Base-by-base conservation (phyloP, 2,888 invertebrate genomes). In the Andrena praecox region DNA sequence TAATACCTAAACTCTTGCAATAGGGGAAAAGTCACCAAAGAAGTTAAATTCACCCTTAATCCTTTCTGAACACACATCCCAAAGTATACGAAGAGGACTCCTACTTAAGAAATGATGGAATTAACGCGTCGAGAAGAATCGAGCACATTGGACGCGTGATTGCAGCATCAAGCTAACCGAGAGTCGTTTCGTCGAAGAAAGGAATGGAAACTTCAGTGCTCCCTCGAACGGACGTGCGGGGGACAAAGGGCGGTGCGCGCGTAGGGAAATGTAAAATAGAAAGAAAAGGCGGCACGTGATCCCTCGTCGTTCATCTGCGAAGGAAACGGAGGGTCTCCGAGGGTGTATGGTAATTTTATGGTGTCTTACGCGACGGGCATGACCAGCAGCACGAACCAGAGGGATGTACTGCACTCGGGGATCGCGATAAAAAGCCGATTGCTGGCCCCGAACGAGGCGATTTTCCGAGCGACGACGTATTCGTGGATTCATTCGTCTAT, bases 401-500 rank as follows among this genome's bases (percentile, higher is more conserved):
- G 48, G 78, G 60, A 71, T 74, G 33, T 56, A 64, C 56, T 60
- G 76, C 42, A 64, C 66, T 62, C 75, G n/a, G 42, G 81, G 63
- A 62, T 74, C 75, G 70, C 70, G 87, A 80, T 86, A 87, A 89
- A 88, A 88, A 87, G 80, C 78, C 85, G 78, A 87, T 88, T 84
- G 77, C 81, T 64, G 27, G 64, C 73, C 77, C 31, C 84, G 76
- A 73, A 66, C 71, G 80, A 81, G 78, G 62, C 75, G 78, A 78
- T 87, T 87, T 84, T 83, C 81, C 81, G 52, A 71, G 74, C 78
- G 85, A 82, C 87, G 85, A 80, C 77, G 85, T 84, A 86, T 84
- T 76, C 82, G 78, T 69, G 76, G 86, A 88, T 90, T 89, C 85
- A 85, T 90, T 89, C 87, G 82, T 79, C 72, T 63, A 76, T 69